Percentiles rank a stretch among this genome's conserved stretches.
Conservation (phyloP, 2,888 invertebrate species). For the Drosophila mimetica region DNA sequence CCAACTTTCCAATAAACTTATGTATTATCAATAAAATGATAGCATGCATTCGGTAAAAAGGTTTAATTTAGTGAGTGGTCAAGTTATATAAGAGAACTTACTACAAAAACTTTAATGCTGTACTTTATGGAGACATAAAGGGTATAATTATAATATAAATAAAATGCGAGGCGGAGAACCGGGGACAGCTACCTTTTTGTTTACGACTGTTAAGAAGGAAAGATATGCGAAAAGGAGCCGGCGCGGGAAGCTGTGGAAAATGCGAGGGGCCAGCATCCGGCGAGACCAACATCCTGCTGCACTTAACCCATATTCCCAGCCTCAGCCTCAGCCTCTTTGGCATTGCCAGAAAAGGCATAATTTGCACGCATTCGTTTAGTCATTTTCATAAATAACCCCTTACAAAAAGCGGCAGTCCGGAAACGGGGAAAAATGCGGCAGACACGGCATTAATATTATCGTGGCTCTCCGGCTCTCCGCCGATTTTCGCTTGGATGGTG, state of each 20-base stretch:
- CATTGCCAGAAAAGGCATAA: constrained; percentile 55
- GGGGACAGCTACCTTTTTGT: constrained; percentile 65
- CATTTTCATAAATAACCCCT: constrained; percentile 78
- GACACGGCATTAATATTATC: constrained; percentile 7
- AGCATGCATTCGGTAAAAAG: too few species aligned
- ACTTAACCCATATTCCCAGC: constrained; percentile 76
- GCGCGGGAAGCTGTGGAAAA: background rate
- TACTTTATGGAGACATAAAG: too few species aligned
- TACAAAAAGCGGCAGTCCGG: constrained; percentile 16
- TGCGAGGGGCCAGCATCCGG: constrained; percentile 38
- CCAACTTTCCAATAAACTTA: too few species aligned
- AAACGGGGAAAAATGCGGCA: background rate
- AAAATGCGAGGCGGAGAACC: constrained; percentile 23
- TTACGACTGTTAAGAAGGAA: constrained; percentile 64
- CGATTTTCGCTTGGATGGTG: constrained; percentile 5
- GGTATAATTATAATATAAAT: constrained; percentile 30
- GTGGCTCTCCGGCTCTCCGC: constrained; percentile 1
- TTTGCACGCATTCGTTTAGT: constrained; percentile 81
- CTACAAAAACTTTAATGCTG: background rate
- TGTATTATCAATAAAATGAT: too few species aligned
- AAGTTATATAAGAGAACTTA: too few species aligned
- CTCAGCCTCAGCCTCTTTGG: constrained; percentile 15
- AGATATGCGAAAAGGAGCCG: constrained; percentile 35
- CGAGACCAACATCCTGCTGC: constrained; percentile 59
- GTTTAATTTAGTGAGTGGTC: too few species aligned